These are phyloP conservation scores for Triplophysa yarkandensis DNA, from an alignment of 2,797 vertebrate species.

Conservation along the genomic window DNA sequence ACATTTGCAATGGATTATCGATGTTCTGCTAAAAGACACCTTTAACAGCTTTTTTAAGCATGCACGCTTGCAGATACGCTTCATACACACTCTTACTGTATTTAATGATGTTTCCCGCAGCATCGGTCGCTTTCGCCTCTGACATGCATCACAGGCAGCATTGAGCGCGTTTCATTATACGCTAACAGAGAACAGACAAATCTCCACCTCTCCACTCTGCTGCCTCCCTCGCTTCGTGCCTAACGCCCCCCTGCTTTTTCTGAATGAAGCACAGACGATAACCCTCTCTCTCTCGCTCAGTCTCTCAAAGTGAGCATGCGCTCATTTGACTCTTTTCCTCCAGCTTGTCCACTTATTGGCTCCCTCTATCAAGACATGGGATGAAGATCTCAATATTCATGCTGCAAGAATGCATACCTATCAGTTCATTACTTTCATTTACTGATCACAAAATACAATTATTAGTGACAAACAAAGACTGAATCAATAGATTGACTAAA, in stretches of 20 bases:
- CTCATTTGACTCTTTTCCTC: slow-evolving; percentile 64
- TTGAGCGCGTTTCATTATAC: slow-evolving; percentile 17
- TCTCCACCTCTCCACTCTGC: slow-evolving; percentile 50
- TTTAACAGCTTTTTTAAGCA: slow-evolving; percentile 32
- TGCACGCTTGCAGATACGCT: slow-evolving; percentile 12
- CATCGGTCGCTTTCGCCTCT: slow-evolving; percentile 61
- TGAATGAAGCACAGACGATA: slow-evolving; percentile 74
- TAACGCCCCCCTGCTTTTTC: slow-evolving; percentile 71
- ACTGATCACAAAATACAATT: too few relatives aligned
- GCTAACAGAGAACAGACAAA: slow-evolving; percentile 33
- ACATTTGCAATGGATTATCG: not conserved
- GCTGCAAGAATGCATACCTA: slow-evolving; percentile 69
- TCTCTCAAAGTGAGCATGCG: slow-evolving; percentile 63
- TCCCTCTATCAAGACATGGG: slow-evolving; percentile 65
- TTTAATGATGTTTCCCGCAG: slow-evolving; percentile 58
- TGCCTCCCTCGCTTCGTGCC: slow-evolving; percentile 58
- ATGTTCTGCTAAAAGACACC: not conserved
- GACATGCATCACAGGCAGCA: slow-evolving; percentile 53
- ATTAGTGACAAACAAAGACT: not conserved
- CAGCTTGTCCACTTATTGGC: slow-evolving; percentile 32
- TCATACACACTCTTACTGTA: slow-evolving; percentile 66
- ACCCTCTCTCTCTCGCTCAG: slow-evolving; percentile 47
- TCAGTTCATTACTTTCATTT: slow-evolving; percentile 4
- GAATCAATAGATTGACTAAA: not conserved
- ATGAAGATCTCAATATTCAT: slow-evolving; percentile 74